phyloP scores from a whole-genome alignment of 2,888 invertebrate genomes.

The Nomada fucata region DNA sequence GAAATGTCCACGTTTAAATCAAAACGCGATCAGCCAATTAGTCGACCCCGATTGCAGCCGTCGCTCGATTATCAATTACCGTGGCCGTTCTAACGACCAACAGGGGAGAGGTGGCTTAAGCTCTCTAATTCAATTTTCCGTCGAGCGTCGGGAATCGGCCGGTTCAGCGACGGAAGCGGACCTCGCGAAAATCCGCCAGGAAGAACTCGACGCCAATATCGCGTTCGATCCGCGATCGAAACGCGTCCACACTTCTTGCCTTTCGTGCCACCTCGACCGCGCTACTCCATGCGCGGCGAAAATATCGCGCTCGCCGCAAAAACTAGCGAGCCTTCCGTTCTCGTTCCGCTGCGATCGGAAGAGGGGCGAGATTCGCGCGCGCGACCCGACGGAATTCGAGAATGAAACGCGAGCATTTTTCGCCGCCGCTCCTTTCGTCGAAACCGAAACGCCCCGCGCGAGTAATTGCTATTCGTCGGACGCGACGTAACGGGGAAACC shows the following conservation, averaged over 20 bases:
- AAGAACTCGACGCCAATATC: conserved; percentile 34
- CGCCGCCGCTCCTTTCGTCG: no score
- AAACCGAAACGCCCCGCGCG: neutral
- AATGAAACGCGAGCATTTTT: neutral
- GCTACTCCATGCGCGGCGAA: no score
- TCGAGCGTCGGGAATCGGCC: conserved; percentile 9
- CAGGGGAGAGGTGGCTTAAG: conserved; percentile 70
- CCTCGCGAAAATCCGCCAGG: conserved; percentile 22
- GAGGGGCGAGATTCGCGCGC: neutral
- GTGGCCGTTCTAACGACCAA: conserved; percentile 73
- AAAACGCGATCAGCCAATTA: conserved; percentile 76
- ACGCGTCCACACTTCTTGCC: neutral
- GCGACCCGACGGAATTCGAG: neutral
- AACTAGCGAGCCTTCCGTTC: neutral
- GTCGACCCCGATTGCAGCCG: conserved; percentile 68
- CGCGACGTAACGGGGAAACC: conserved; percentile 16
- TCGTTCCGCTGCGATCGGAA: neutral
- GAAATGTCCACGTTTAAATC: conserved; percentile 77
- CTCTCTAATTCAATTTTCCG: conserved; percentile 78
- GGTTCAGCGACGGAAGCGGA: neutral
- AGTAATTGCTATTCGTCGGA: conserved; percentile 18
- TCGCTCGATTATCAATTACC: conserved; percentile 81
- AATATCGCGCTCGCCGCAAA: neutral
- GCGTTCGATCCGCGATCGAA: conserved; percentile 34
- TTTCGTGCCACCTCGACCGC: neutral